A percentile compares a stretch with the other conserved stretches of the same genome.
These are phyloP conservation scores for Darevskia mixta DNA, from an alignment of 2,797 vertebrate species.

Conservation along the genomic window DNA sequence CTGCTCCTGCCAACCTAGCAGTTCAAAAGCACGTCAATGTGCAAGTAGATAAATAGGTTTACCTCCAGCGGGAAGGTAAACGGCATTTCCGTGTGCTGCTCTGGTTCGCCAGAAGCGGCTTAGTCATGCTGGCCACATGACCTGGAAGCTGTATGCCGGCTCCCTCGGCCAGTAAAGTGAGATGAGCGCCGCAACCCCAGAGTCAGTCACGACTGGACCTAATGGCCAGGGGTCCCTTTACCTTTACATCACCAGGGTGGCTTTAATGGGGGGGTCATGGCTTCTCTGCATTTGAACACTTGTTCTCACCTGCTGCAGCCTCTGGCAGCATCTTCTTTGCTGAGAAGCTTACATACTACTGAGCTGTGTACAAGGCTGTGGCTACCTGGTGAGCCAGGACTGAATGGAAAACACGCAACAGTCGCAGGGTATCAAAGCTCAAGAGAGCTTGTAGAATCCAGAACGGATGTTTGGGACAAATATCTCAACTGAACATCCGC, in stretches of 20 bases:
- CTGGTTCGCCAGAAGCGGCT: too few species aligned
- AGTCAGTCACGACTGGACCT: too few species aligned
- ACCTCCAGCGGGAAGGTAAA: too few species aligned
- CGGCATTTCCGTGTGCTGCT: too few species aligned
- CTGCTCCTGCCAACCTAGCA: too few species aligned
- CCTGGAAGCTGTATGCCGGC: too few species aligned
- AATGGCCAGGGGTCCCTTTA: too few species aligned
- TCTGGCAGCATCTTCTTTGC: neutral
- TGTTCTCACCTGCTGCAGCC: neutral
- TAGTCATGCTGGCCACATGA: too few species aligned
- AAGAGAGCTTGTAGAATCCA: fast-evolving
- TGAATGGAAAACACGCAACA: neutral
- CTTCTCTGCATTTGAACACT: fast-evolving
- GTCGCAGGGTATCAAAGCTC: neutral
- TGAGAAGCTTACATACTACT: neutral
- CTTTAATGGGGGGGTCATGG: neutral
- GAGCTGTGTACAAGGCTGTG: neutral
- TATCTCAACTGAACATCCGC: neutral
- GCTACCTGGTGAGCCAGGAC: neutral
- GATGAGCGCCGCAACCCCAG: too few species aligned
- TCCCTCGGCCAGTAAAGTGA: too few species aligned
- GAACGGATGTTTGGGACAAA: fast-evolving
- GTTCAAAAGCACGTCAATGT: too few species aligned
- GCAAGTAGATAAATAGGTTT: too few species aligned
- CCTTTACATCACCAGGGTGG: neutral